Base-by-base conservation (phyloP, 2,113 vertebrate genomes). In the Aplodontia rufa region DNA sequence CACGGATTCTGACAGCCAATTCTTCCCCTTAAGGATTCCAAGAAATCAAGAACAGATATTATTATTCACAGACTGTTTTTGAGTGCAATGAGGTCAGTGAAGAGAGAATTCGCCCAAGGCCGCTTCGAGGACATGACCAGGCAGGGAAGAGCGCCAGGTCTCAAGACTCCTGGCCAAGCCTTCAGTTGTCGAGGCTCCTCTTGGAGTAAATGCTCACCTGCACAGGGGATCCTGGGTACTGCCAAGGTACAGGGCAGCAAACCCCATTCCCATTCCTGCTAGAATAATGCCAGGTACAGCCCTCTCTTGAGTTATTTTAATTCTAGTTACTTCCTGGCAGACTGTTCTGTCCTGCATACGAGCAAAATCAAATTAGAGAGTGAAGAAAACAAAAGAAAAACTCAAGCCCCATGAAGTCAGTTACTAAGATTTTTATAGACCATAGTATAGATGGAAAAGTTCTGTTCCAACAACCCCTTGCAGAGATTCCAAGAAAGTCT, bases 341-440 rank as follows among this genome's bases (percentile, higher is more conserved):
- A n/a, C 28, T 92, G 64, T 69, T 95, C 90, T 92, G 49, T 66
- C 88, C 81, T 72, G 16, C 51, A 75, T 86, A 83, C 68, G 62
- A 96, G 55, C n/a, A 93, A 95, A 95, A 93, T 86, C 92, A 97
- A 96, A 96, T 96, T 90, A 95, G 85, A 78, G 76, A 95, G 72
- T 37, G 42, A 95, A 88, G 92, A 78, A 96, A 93, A 84, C 64
- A 92, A 96, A 97, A 97, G 90, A 74, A 96, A 94, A 96, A 84
- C 28, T 85, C n/a, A 85, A 87, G 87, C 45, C 76, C 84, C 92
- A 78, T 86, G 90, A 96, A 96, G 81, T 95, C 84, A 95, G 84
- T 92, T 90, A 81, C 55, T 74, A 64, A 40, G 60, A 93, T 95
- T 96, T 98, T 97, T 97, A 97, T 60, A 96, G 97, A 96, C 66